These are phyloP conservation scores for Arctopsyche grandis DNA, from an alignment of 1,140 invertebrate species.

Conservation along the genomic window DNA sequence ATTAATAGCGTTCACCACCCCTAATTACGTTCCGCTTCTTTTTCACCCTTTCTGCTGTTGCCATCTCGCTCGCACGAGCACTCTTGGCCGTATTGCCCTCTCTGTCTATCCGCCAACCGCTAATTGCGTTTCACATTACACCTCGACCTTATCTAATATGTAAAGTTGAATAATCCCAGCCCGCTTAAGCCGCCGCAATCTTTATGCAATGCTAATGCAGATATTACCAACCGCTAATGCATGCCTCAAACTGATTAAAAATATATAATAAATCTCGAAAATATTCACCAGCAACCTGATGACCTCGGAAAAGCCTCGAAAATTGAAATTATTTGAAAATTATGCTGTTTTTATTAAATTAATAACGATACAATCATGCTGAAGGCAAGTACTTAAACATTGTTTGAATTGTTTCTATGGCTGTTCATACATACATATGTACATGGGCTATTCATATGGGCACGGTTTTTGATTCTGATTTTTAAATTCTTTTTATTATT, in stretches of 20 bases:
- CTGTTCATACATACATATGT: no score
- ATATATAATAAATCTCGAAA: neutral
- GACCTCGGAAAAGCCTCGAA: no score
- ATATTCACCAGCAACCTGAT: no score
- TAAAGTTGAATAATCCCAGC: conserved; percentile 48
- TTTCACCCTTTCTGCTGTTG: neutral
- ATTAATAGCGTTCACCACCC: conserved; percentile 41
- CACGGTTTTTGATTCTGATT: no score
- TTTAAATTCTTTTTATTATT: no score
- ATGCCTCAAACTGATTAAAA: neutral
- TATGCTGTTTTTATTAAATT: no score
- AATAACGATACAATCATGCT: no score
- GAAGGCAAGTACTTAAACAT: no score
- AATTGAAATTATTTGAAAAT: no score
- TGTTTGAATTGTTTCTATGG: no score
- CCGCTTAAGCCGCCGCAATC: conserved; percentile 25
- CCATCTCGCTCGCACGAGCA: neutral
- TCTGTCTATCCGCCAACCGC: conserved; percentile 19
- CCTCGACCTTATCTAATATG: conserved; percentile 48
- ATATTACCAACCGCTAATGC: conserved; percentile 21
- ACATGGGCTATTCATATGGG: no score
- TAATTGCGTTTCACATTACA: conserved; percentile 51
- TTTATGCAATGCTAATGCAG: conserved; percentile 45
- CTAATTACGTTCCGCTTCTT: conserved; percentile 40
- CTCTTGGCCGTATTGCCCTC: neutral